Evolutionary conservation across 2,797 vertebrate species (phyloP), one percentile per base, ranked within the genome.

Genomic region (Lepus oiostolus): DNA sequence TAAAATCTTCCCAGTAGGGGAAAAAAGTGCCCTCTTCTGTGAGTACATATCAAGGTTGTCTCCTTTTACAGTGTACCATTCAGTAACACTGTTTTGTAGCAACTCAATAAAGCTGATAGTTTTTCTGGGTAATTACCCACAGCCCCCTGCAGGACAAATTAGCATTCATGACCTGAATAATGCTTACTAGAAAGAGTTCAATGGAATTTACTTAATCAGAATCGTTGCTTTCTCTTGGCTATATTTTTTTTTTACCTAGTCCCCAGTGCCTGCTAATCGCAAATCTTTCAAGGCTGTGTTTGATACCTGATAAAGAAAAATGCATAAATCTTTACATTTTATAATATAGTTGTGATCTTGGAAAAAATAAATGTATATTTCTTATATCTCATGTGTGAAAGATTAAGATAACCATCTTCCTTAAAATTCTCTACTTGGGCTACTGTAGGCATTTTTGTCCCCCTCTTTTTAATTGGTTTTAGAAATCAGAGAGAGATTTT

Each of bases 91-190:
- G 96, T 98, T 98, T 98, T 98, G 97, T 98, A 98, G 97, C 97
- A 98, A 98, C 98, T 98, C 98, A 98, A 98, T 98, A 98, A 98
- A 98, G 98, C 97, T 98, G 98, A 98, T 98, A 98, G 98, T 98
- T 98, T 98, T 98, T 98, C 98, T 98, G 98, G 98, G 98, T 98
- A 98, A 98, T 99, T 98, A 98, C 98, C 98, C 98, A 98, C 98
- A 98, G 98, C 98, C 98, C 98, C 98, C 98, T 98, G 98, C 98
- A 98, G 98, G 98, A 98, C 98, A 98, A 98, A 98, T 98, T 98
- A 98, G 98, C 98, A 98, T 98, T 98, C 98, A 98, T 98, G 98
- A 98, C 98, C 98, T 98, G 98, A 98, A 98, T 98, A 98, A 98
- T 98, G 97, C 98, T 98, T 98, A 98, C 98, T 98, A 98, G 98